Evolutionary conservation across 2,888 invertebrate species (phyloP).

Genomic region (Apantesis nais): DNA sequence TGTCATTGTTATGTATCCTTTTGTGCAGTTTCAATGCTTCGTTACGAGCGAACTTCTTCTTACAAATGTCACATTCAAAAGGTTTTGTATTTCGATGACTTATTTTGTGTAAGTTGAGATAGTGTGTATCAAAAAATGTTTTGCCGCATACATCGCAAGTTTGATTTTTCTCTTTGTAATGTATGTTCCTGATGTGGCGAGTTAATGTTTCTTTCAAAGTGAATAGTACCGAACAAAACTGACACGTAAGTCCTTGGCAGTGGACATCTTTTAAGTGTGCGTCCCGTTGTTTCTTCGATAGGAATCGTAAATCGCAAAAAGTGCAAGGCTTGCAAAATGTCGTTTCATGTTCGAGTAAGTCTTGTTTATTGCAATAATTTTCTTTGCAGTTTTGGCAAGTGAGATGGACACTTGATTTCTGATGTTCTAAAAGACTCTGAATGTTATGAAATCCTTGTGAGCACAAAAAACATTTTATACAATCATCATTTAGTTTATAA

Average conservation of each 20-base stretch:
- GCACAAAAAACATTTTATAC: constrained; percentile 54
- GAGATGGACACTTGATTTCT: constrained; percentile 41
- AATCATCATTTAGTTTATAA: constrained; percentile 51
- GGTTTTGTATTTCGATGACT: constrained; percentile 70
- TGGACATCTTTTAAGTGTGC: constrained; percentile 5
- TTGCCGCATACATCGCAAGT: constrained; percentile 67
- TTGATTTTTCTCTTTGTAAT: constrained; percentile 56
- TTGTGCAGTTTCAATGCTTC: constrained; percentile 72
- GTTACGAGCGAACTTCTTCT: constrained; percentile 72
- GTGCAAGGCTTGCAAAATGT: constrained; percentile 18
- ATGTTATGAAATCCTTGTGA: constrained; percentile 46
- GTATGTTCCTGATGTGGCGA: constrained; percentile 52
- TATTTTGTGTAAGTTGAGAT: constrained; percentile 59
- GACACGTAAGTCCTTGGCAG: constrained; percentile 10
- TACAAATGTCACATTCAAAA: constrained; percentile 69
- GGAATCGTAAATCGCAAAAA: constrained; percentile 11
- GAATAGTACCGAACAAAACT: constrained; percentile 47
- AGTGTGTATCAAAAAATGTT: constrained; percentile 24
- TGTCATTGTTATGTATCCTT: constrained; percentile 72
- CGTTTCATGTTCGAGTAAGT: constrained; percentile 13
- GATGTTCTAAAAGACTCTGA: constrained; percentile 53
- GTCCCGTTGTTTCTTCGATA: constrained; percentile 9
- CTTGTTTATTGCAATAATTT: constrained; percentile 2
- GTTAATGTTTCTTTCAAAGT: constrained; percentile 49
- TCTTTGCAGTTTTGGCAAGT: constrained; percentile 11